Evolutionary conservation across 2,797 vertebrate genomes (phyloP), one percentile per base, ranked within the genome.

Genomic region (Mus spretus): DNA sequence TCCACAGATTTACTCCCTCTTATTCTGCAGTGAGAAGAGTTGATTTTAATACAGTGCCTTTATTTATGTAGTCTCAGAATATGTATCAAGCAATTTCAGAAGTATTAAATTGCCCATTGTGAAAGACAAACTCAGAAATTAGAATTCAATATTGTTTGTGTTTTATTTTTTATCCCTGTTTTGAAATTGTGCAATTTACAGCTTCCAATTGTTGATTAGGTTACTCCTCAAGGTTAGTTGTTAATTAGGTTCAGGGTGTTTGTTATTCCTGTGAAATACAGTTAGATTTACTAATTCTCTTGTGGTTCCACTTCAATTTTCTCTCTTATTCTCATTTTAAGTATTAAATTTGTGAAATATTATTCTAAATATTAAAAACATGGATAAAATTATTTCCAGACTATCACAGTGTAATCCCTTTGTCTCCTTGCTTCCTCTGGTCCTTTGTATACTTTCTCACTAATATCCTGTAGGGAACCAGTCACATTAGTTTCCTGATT

Each of bases 91-190:
- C 20, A 53, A 53, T 75, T 89, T 86, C 47, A 75, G 47, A 90
- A 19, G 50, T 59, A 57, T 65, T 90, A 59, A 90, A 34, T 13
- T 28, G 40, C 20, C 44, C 55, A 90, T 31, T 74, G 47, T 75
- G 67, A 75, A 81, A 77, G 80, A 28, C 74, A 77, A 81, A 82
- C 19, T 12, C 20, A 81, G 7, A 28, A 77, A 82, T 81, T 59
- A 82, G 22, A 93, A 90, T 90, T 70, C 55, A 84, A 11, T 81
- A 70, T 86, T 88, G 13, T 15, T 85, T 92, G 65, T 67, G 74
- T 24, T 67, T 82, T 92, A 44, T 90, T 61, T 86, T n/a, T 67
- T 28, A 75, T 82, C 24, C 75, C 55, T 55, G 53, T 24, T 40
- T 82, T 53, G 6, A 95, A 61, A 65, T 81, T 93, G 75, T 50